These are phyloP conservation scores for Syngnathus typhle DNA, from an alignment of 2,113 vertebrate species.

Conservation along the genomic window DNA sequence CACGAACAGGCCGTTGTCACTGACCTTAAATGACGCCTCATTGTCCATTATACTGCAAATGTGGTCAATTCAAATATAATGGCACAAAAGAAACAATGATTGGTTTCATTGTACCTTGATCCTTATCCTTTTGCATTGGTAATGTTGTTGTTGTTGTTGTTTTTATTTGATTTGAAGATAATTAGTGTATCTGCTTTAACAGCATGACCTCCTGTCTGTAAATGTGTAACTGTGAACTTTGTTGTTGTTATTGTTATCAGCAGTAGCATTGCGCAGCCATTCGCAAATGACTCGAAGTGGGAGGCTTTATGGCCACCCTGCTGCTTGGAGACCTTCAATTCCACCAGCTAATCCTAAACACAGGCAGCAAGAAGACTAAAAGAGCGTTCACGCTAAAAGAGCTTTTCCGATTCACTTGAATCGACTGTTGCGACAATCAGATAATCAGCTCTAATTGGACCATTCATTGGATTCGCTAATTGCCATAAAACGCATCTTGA, in stretches of 20 bases:
- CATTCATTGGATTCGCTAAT: neutral
- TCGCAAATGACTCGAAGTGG: slow-evolving; percentile 3
- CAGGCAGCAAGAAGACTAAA: neutral
- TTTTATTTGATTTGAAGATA: slow-evolving; percentile 17
- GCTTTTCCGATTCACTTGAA: neutral
- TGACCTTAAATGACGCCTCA: too few relatives aligned
- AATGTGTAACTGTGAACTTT: neutral
- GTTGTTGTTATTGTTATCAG: neutral
- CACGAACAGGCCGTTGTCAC: too few relatives aligned
- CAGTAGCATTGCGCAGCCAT: slow-evolving; percentile 4
- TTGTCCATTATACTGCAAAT: too few relatives aligned
- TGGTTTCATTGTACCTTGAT: slow-evolving; percentile 19
- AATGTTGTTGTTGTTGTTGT: slow-evolving; percentile 4
- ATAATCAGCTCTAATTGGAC: neutral
- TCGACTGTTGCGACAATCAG: neutral
- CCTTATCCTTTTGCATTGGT: neutral
- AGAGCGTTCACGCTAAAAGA: neutral
- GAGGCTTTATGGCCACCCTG: slow-evolving; percentile 13
- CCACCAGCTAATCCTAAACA: slow-evolving; percentile 10
- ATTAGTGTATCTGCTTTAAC: slow-evolving; percentile 16
- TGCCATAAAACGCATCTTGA: neutral
- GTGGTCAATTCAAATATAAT: neutral
- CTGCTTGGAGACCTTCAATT: neutral
- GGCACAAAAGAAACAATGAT: neutral
- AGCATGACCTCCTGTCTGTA: slow-evolving; percentile 15